Evolutionary conservation across 2,797 vertebrate species (phyloP).

Genomic region (Sphenopsis melanotis): DNA sequence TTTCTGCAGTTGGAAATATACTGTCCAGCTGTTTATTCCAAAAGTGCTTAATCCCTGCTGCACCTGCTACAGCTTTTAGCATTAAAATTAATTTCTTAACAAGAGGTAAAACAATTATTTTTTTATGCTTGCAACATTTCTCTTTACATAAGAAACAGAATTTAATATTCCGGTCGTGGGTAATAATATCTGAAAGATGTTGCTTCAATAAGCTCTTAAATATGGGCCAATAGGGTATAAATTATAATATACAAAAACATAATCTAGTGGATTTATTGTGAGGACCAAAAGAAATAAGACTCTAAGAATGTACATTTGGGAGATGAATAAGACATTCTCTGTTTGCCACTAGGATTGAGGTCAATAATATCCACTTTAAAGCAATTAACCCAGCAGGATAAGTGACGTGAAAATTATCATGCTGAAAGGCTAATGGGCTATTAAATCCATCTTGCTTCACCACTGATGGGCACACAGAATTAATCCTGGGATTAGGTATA

Average conservation of each 20-base stretch:
- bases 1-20: neutral
- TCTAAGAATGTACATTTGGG: slow-evolving; percentile 47
- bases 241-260: slow-evolving; percentile 33
- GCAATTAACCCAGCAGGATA: slow-evolving; percentile 57
- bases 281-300: slow-evolving; percentile 40
- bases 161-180: neutral
- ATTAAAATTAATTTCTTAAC: slow-evolving; percentile 23
- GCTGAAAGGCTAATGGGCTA: slow-evolving; percentile 36
- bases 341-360: slow-evolving; percentile 50
- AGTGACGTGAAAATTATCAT: slow-evolving; percentile 38
- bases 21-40: slow-evolving; percentile 8
- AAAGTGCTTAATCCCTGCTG: slow-evolving; percentile 32
- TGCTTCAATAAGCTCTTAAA: neutral
- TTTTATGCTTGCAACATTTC: neutral
- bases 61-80: slow-evolving; percentile 11
- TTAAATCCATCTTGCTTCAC: slow-evolving; percentile 29
- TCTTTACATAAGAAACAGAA: neutral
- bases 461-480: slow-evolving; percentile 25
- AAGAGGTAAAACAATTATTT: neutral
- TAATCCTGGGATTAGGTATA: slow-evolving; percentile 38
- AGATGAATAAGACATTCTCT: slow-evolving; percentile 24
- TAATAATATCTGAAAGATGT: neutral
- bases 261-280: slow-evolving; percentile 11
- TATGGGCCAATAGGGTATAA: slow-evolving; percentile 37
- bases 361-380: slow-evolving; percentile 63